phyloP scores from a whole-genome alignment of 2,797 vertebrate genomes.

The Sebastes cheni region DNA sequence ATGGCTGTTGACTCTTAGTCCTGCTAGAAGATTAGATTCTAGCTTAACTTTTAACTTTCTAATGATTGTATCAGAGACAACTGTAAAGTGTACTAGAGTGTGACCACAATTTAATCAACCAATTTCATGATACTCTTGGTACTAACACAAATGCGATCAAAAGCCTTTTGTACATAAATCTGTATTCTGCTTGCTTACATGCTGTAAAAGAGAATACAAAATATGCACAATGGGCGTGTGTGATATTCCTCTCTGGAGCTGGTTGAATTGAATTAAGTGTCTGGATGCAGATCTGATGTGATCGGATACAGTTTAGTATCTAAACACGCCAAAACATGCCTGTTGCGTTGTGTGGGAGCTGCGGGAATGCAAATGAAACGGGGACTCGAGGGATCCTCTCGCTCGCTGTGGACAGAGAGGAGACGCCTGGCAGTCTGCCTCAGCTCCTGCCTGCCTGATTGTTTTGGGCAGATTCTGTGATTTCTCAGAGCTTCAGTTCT shows the following conservation, averaged over 20 bases:
- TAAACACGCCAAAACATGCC: conserved; percentile 37
- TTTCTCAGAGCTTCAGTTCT: conserved; percentile 19
- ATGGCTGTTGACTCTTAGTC: not conserved
- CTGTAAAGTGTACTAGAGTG: not conserved
- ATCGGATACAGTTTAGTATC: conserved; percentile 32
- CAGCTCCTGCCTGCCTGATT: conserved; percentile 12
- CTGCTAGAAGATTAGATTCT: not conserved
- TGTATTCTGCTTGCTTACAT: not conserved
- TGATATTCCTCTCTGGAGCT: not conserved
- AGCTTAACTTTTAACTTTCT: not conserved
- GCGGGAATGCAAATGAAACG: conserved; percentile 34
- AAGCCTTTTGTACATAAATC: not conserved
- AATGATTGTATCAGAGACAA: not conserved
- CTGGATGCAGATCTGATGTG: conserved; percentile 10
- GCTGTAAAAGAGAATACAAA: not conserved
- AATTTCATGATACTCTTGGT: not conserved
- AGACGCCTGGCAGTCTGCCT: conserved; percentile 36
- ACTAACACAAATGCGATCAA: not conserved
- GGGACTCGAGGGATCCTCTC: conserved; percentile 21
- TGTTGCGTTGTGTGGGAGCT: conserved; percentile 36
- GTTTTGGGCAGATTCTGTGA: conserved; percentile 34
- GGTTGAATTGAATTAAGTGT: conserved; percentile 1
- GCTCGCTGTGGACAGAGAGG: conserved; percentile 20
- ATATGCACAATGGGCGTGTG: not conserved
- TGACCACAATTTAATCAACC: not conserved